phyloP scores from a whole-genome alignment of 2,888 invertebrate genomes.

The Chironomus riparius region DNA sequence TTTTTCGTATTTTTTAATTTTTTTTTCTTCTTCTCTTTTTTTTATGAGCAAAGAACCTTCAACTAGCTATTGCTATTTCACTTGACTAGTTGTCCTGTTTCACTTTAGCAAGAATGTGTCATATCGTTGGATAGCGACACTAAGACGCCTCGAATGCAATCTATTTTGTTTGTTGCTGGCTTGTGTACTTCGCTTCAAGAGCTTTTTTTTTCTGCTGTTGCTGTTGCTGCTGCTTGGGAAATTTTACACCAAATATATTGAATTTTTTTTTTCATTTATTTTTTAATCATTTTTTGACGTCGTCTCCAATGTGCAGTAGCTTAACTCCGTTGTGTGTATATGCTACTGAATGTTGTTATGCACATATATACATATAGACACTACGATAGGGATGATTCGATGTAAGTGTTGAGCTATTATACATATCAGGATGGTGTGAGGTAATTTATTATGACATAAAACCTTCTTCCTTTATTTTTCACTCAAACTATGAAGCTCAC shows the following conservation, averaged over 20 bases:
- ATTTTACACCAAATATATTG: constrained; percentile 26
- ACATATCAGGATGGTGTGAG: constrained; percentile 14
- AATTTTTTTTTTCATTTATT: constrained; percentile 25
- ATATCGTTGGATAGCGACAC: constrained; percentile 27
- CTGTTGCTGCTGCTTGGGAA: constrained; percentile 5
- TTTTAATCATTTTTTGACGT: constrained; percentile 27
- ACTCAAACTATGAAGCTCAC: neutral
- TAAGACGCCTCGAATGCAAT: constrained; percentile 27
- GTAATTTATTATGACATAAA: constrained; percentile 26
- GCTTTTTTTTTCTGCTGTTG: constrained; percentile 1
- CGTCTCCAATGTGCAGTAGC: constrained; percentile 26
- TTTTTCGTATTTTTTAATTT: constrained; percentile 5
- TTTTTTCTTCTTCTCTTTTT: neutral
- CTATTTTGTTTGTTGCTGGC: constrained; percentile 7
- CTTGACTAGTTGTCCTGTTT: neutral
- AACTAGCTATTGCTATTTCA: constrained; percentile 17
- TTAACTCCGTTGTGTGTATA: neutral
- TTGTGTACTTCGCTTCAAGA: constrained; percentile 5
- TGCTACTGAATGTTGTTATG: neutral
- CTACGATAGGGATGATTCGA: neutral
- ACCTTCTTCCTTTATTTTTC: neutral
- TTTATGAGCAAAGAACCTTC: neutral
- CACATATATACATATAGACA: neutral
- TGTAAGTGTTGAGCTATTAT: constrained; percentile 11
- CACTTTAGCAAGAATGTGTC: constrained; percentile 16